Base-by-base conservation (phyloP, 1,140 invertebrate genomes). In the Drosophila simulans region DNA sequence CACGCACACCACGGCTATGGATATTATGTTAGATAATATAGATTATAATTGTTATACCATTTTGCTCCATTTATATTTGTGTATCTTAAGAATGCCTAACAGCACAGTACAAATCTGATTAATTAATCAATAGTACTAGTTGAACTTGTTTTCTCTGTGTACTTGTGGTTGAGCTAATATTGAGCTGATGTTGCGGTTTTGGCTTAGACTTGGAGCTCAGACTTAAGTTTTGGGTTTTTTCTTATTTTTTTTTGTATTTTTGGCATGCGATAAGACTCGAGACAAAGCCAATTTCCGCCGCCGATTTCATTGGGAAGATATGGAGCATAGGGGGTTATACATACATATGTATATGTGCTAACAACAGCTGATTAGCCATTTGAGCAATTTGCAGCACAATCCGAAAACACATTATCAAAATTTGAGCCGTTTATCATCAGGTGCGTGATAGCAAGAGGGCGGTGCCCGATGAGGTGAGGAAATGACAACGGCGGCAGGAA, bases 401-500 rank as follows among this genome's bases (percentile, higher is more conserved):
- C 42, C 39, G 27, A 22, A 17, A 17, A 39, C 13, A 34, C 69
- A 70, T 70, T 55, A 70, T 69, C 64, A 70, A 70, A 70, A 27
- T 69, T 69, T 55, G 7, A 46, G 35, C n/a, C 31, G 35, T 70
- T 70, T 70, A 55, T 69, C 51, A 70, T 46, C 48, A 68, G 63
- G 63, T 46, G 34, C 8, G 63, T n/a, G 42, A 48, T 37, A 37
- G 17, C 15, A 11, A n/a, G n/a, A 40, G 35, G 35, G 20, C 8
- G 25, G 31, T 17, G 62, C 35, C 17, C 17, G 37, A 17, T 10
- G 35, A 31, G 11, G 35, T 10, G 20, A 79, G 75, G 56, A 84
- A 71, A 66, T 84, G 80, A 84, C 77, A 86, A 85, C 46, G 52
- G 17, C 22, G 27, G 37, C 17, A 86, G 77, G 78, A 86, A 85